Percentiles rank a stretch among this genome's conserved stretches.
Conservation (phyloP, 2,888 invertebrate species). For the Drosophila meridiana region DNA sequence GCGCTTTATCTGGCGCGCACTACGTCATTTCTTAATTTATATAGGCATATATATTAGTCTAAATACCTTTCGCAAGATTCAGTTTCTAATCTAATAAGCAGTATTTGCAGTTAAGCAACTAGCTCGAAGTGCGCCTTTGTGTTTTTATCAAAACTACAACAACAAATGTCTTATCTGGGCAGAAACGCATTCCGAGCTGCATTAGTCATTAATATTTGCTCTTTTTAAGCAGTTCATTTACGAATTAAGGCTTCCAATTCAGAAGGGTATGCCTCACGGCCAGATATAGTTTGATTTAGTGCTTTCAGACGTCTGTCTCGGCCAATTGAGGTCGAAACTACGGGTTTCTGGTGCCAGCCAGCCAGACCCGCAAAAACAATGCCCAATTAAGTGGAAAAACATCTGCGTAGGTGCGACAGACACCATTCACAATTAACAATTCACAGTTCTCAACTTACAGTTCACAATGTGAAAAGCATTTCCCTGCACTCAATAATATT, state of each 20-base stretch:
- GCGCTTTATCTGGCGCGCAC: not conserved
- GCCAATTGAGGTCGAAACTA: slow-evolving; percentile 34
- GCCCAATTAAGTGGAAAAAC: slow-evolving; percentile 61
- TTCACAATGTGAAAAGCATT: slow-evolving; percentile 1
- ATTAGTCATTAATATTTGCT: slow-evolving; percentile 44
- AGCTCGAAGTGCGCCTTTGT: slow-evolving; percentile 5
- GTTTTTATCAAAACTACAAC: slow-evolving; percentile 34
- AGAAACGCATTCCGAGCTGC: slow-evolving; percentile 44
- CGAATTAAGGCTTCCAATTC: slow-evolving; percentile 1
- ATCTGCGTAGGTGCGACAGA: slow-evolving; percentile 59
- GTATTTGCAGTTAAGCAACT: slow-evolving; percentile 36
- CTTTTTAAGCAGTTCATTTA: slow-evolving; percentile 21
- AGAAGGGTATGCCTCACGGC: slow-evolving; percentile 35
- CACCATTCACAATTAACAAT: slow-evolving; percentile 14
- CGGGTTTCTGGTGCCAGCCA: slow-evolving; percentile 33
- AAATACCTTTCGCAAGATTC: not conserved
- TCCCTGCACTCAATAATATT: not conserved
- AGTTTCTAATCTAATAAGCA: slow-evolving; percentile 39
- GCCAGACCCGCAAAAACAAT: slow-evolving; percentile 54
- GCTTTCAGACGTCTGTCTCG: slow-evolving; percentile 23
- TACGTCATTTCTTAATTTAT: slow-evolving; percentile 49
- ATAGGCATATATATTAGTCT: slow-evolving; percentile 31
- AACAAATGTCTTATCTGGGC: slow-evolving; percentile 36
- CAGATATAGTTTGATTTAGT: slow-evolving; percentile 39
- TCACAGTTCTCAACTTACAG: not conserved